Base-by-base conservation (phyloP, 2,113 vertebrate species). In the Albula goreensis region DNA sequence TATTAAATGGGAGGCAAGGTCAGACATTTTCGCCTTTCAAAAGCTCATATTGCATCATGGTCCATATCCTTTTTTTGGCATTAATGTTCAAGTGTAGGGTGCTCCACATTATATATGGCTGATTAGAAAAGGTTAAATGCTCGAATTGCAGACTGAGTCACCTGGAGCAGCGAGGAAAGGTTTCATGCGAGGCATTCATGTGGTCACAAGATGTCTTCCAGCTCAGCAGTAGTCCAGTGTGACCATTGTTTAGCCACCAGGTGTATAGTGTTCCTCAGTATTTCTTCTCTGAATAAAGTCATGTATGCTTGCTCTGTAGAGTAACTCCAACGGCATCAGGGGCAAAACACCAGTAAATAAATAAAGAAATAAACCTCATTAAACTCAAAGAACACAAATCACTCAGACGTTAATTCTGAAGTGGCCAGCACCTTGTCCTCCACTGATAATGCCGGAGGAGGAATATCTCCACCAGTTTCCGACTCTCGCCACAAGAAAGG, bases 311-410 rank as follows among this genome's bases (percentile, higher is more conserved):
- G 82, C 57, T 50, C 25, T 5, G 50, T 7, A 19, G 50, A 22
- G n/a, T 17, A 25, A 56, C 53, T 74, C 22, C 49, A 53, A n/a
- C 4, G 17, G 50, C 15, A 66, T 51, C 3, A 2, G 80, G 80
- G 12, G 83, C 63, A 10, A n/a, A 41, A 50, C 52, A 50, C 8
- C 50, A 53, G 41, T 85, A 80, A 85, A 51, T 79, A 22, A 85
- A 63, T 80, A 60, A 85, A 85, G 57, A 80, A 85, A 85, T 63
- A 53, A 79, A 85, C 53, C 85, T 85, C 77, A 85, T 85, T 85
- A 85, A 85, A 85, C 78, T 57, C 79, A 78, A 81, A 81, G 57
- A 66, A 86, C 85, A 86, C 57, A 81, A 82, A 86, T 86, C 85
- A 86, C 85, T 82, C 19, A 49, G 79, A 74, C 85, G 63, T 81